These are phyloP conservation scores for Helarctos malayanus DNA, from an alignment of 2,797 vertebrate genomes.

Conservation along the genomic window DNA sequence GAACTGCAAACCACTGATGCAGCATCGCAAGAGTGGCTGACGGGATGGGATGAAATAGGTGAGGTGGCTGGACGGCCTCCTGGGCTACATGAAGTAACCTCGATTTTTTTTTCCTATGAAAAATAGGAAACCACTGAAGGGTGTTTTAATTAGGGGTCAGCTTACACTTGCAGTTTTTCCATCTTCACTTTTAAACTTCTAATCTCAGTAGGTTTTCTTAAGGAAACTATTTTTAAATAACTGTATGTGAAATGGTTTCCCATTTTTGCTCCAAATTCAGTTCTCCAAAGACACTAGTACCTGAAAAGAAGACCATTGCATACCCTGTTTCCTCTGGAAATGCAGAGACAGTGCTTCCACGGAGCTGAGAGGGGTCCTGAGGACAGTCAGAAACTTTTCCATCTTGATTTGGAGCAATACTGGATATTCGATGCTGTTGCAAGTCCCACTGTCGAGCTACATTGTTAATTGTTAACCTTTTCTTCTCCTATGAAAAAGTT, in stretches of 20 bases:
- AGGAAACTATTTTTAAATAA: slow-evolving; percentile 57
- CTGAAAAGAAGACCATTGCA: neutral
- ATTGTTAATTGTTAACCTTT: slow-evolving; percentile 95
- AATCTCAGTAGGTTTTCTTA: slow-evolving; percentile 47
- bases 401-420: slow-evolving; percentile 89
- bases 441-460: slow-evolving; percentile 96
- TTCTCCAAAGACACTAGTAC: neutral
- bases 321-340: slow-evolving; percentile 96
- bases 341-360: slow-evolving; percentile 90
- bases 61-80: neutral
- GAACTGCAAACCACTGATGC: neutral
- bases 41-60: neutral
- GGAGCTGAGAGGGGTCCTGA: slow-evolving; percentile 92
- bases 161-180: slow-evolving; percentile 50
- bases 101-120: neutral
- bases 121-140: neutral
- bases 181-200: slow-evolving; percentile 39
- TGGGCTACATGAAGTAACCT: neutral
- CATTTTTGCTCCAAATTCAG: neutral
- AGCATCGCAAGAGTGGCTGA: neutral
- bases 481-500: slow-evolving; percentile 93
- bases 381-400: slow-evolving; percentile 92
- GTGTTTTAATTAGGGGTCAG: neutral
- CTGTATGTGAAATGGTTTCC: neutral
- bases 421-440: slow-evolving; percentile 88